Percentiles rank a stretch among this genome's conserved stretches.
Conservation (phyloP, 1,140 invertebrate species). For the Notospermus geniculatus region DNA sequence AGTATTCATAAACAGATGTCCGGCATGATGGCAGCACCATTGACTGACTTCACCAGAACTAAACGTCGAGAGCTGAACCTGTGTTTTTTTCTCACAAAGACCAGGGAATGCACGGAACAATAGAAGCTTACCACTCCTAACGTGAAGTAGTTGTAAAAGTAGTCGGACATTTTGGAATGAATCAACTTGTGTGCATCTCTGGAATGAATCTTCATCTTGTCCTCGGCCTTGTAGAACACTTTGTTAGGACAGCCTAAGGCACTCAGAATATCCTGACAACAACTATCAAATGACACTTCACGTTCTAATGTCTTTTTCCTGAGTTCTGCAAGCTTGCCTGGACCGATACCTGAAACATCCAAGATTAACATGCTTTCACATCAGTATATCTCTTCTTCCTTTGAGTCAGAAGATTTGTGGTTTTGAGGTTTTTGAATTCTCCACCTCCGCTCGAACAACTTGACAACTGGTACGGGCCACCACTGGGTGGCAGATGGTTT, state of each 20-base stretch:
- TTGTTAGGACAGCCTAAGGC: conserved; percentile 72
- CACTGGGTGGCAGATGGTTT: too few species aligned
- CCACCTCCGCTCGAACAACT: too few species aligned
- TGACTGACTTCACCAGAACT: too few species aligned
- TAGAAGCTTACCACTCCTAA: conserved; percentile 76
- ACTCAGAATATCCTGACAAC: conserved; percentile 70
- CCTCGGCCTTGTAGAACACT: conserved; percentile 93
- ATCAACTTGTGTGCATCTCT: conserved; percentile 79
- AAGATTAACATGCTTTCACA: too few species aligned
- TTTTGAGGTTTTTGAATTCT: too few species aligned
- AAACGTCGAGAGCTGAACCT: too few species aligned
- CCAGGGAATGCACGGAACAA: conserved; percentile 15
- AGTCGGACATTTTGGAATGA: conserved; percentile 76
- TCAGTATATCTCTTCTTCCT: too few species aligned
- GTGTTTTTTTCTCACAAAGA: too few species aligned
- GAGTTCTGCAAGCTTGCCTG: conserved; percentile 54
- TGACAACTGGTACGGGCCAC: too few species aligned
- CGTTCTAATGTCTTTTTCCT: conserved; percentile 53
- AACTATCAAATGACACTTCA: conserved; percentile 54
- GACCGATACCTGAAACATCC: conserved; percentile 51
- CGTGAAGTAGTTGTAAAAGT: conserved; percentile 97
- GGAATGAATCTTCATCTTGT: conserved; percentile 97
- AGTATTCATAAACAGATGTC: not conserved
- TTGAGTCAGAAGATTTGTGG: too few species aligned
- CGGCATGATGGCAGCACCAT: not conserved